phyloP scores from a whole-genome alignment of 1,140 invertebrate genomes.

The Brachionus calyciflorus region DNA sequence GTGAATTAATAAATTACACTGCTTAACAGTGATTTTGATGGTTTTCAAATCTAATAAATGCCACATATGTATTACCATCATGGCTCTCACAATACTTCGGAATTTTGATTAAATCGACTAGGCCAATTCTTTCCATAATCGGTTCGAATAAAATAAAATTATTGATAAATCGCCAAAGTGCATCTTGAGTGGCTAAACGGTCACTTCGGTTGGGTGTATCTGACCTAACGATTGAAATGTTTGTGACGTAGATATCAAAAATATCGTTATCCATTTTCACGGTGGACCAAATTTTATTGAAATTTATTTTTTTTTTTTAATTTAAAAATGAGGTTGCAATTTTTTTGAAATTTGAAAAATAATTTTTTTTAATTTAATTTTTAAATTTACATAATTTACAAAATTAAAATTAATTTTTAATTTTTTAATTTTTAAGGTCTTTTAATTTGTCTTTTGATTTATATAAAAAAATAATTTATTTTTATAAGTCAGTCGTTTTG shows the following conservation, averaged over 20 bases:
- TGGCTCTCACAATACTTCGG: background rate
- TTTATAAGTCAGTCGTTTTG: too few relatives aligned
- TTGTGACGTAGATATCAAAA: background rate
- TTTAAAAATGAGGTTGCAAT: background rate
- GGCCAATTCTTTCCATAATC: background rate
- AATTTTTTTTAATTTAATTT: too few relatives aligned
- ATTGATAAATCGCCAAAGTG: background rate
- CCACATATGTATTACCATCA: background rate
- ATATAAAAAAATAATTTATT: too few relatives aligned
- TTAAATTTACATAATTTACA: too few relatives aligned
- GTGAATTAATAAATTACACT: too few relatives aligned
- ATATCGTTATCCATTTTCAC: background rate
- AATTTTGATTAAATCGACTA: background rate
- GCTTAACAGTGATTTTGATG: slow-evolving; percentile 1
- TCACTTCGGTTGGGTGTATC: background rate
- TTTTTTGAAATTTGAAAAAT: too few relatives aligned
- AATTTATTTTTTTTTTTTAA: background rate
- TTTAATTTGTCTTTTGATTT: too few relatives aligned
- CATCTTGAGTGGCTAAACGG: background rate
- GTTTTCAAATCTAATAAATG: background rate
- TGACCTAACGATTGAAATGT: slow-evolving; percentile 2
- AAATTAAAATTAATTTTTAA: too few relatives aligned
- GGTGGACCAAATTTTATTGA: background rate
- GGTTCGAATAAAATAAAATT: background rate
- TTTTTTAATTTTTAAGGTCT: too few relatives aligned